Conservation (phyloP, 2,888 invertebrate species). For the Drosophila fulvimacula region DNA sequence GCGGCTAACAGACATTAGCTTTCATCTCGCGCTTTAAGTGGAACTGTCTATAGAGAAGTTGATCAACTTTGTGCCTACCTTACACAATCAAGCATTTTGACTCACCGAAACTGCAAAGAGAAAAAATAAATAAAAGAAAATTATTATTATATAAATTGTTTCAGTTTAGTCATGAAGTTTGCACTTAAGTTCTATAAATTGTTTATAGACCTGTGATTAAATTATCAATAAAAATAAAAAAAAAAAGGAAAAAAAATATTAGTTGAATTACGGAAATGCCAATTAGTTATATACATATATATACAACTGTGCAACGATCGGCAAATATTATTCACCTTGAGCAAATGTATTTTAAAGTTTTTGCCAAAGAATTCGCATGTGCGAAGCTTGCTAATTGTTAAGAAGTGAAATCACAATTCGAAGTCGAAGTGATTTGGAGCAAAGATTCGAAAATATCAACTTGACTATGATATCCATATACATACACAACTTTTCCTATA, state of each 20-base stretch:
- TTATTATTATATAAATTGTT: neutral
- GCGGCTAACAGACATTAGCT: conserved; percentile 5
- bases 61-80: conserved; percentile 3
- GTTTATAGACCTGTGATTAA: conserved; percentile 35
- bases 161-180: conserved; percentile 33
- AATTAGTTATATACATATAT: conserved; percentile 3
- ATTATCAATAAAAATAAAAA: conserved; percentile 21
- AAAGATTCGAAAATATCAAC: neutral
- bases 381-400: neutral
- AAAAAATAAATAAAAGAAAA: conserved; percentile 31
- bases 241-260: neutral
- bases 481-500: neutral
- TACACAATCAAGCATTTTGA: conserved; percentile 16
- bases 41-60: neutral
- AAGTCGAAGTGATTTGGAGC: neutral
- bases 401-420: neutral
- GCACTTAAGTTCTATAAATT: conserved; percentile 26
- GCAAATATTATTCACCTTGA: conserved; percentile 4
- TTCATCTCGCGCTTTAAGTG: neutral
- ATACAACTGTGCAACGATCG: neutral
- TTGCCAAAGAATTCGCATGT: neutral
- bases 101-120: conserved; percentile 73
- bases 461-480: neutral
- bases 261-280: conserved; percentile 55
- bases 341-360: no score